Evolutionary conservation across 2,888 invertebrate species (phyloP).

Genomic region (Trilocha varians): DNA sequence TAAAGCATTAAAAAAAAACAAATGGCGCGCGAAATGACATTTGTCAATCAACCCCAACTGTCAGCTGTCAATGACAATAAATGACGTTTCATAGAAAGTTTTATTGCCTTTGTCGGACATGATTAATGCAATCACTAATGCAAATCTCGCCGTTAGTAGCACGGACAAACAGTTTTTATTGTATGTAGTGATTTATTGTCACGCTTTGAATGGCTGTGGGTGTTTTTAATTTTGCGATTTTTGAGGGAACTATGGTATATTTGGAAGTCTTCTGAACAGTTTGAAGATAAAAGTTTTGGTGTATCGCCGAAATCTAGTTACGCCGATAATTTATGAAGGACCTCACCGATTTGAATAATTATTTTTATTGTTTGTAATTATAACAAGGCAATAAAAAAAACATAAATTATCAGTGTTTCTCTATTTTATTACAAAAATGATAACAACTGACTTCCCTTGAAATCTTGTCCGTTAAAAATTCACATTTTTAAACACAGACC

Average conservation of each 20-base stretch:
- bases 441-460: too few relatives aligned
- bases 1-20: slow-evolving; percentile 24
- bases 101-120: slow-evolving; percentile 62
- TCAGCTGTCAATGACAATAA: slow-evolving; percentile 71
- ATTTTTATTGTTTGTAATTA: too few relatives aligned
- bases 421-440: too few relatives aligned
- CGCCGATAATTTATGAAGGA: too few relatives aligned
- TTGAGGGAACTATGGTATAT: not conserved
- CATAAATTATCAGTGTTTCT: too few relatives aligned
- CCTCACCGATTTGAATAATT: too few relatives aligned
- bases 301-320: too few relatives aligned
- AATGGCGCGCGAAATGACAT: slow-evolving; percentile 49
- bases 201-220: slow-evolving; percentile 39
- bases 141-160: slow-evolving; percentile 57
- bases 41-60: slow-evolving; percentile 68
- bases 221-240: slow-evolving; percentile 15
- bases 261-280: too few relatives aligned
- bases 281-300: too few relatives aligned
- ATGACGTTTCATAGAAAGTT: slow-evolving; percentile 65
- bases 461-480: too few relatives aligned
- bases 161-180: slow-evolving; percentile 48
- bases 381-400: too few relatives aligned
- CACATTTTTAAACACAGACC: too few relatives aligned
- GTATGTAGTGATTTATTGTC: slow-evolving; percentile 63
- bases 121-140: slow-evolving; percentile 72